phyloP scores from a whole-genome alignment of 2,113 vertebrate genomes.

The Zosterops hypoxanthus region DNA sequence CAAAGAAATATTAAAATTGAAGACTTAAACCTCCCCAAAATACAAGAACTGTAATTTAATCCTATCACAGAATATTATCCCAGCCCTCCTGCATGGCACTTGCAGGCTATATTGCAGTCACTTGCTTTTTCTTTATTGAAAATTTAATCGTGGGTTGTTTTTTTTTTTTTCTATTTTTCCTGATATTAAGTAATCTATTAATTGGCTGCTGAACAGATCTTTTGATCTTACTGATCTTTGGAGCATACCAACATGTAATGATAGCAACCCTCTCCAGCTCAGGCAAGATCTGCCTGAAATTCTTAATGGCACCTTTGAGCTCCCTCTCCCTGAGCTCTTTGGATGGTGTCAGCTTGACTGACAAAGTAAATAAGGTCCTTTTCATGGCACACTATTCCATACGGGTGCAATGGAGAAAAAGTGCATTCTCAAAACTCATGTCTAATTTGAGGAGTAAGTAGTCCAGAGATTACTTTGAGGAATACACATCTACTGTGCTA shows the following conservation, averaged over 20 bases:
- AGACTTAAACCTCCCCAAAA: constrained; percentile 17
- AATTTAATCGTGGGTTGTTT: neutral
- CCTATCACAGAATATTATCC: constrained; percentile 14
- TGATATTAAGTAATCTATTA: constrained; percentile 36
- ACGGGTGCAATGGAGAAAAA: neutral
- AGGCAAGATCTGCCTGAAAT: constrained; percentile 24
- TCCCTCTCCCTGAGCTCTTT: constrained; percentile 38
- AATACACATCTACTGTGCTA: neutral
- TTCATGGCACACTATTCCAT: constrained; percentile 15
- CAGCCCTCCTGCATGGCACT: neutral
- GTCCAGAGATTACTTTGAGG: neutral
- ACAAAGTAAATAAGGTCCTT: constrained; percentile 45
- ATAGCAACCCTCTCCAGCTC: neutral
- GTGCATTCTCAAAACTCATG: neutral
- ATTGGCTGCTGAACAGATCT: constrained; percentile 34
- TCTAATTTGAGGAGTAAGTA: neutral
- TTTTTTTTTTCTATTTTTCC: neutral
- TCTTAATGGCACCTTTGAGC: constrained; percentile 52
- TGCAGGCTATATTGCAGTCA: neutral
- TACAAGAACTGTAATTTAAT: constrained; percentile 18
- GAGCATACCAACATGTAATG: neutral
- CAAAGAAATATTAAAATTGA: constrained; percentile 30
- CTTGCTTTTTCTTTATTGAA: constrained; percentile 17
- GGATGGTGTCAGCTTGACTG: constrained; percentile 37
- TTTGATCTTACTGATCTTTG: constrained; percentile 28